phyloP scores from a whole-genome alignment of 2,113 vertebrate genomes.

The Chionodraco myersi region DNA sequence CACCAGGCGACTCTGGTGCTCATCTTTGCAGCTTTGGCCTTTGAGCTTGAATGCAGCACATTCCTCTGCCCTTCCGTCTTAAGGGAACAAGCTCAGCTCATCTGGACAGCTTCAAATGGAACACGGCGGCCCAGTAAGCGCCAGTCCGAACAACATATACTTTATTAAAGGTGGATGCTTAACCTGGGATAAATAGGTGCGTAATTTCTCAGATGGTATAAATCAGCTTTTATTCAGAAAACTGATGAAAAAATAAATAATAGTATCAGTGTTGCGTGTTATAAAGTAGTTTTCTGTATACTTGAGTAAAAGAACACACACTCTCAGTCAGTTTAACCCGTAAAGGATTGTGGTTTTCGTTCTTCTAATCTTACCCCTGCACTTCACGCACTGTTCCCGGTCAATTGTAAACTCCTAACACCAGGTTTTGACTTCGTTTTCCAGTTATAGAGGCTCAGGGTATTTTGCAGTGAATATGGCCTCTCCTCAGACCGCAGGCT shows the following conservation, averaged over 20 bases:
- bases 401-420: neutral
- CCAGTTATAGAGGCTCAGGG: slow-evolving; percentile 43
- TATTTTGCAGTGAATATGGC: slow-evolving; percentile 49
- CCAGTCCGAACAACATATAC: neutral
- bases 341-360: neutral
- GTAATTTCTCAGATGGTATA: neutral
- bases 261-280: neutral
- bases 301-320: neutral
- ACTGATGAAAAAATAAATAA: neutral
- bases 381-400: neutral
- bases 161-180: neutral
- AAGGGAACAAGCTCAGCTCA: slow-evolving; percentile 21
- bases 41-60: slow-evolving; percentile 42
- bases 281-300: no score
- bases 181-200: neutral
- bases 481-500: slow-evolving; percentile 64
- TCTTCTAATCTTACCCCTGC: neutral
- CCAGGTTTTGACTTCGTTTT: slow-evolving; percentile 30
- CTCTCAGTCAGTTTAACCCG: no score
- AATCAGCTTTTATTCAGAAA: neutral
- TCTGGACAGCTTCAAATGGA: slow-evolving; percentile 17
- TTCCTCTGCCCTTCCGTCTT: slow-evolving; percentile 25
- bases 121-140: slow-evolving; percentile 16
- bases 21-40: slow-evolving; percentile 34
- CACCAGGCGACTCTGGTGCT: slow-evolving; percentile 18